Percentiles rank a stretch among this genome's conserved stretches.
Conservation (phyloP, 2,888 invertebrate species). For the Craniophora ligustri region DNA sequence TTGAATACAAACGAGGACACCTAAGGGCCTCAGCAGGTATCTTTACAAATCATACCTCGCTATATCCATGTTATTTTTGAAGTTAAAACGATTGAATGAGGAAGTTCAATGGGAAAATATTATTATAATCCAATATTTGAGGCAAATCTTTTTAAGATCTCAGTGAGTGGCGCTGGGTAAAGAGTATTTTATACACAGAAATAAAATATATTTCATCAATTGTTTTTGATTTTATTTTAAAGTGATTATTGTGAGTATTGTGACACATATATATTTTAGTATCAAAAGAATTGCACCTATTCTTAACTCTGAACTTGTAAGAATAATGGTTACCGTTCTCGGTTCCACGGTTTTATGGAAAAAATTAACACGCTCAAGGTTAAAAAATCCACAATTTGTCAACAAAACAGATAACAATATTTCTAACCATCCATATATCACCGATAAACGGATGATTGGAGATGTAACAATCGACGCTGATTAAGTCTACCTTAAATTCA, state of each 20-base stretch:
- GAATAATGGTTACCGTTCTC: too few relatives aligned
- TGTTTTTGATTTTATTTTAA: neutral
- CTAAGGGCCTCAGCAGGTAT: slow-evolving; percentile 84
- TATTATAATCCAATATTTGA: slow-evolving; percentile 38
- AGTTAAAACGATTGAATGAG: slow-evolving; percentile 61
- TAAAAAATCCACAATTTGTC: slow-evolving; percentile 19
- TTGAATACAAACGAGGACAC: slow-evolving; percentile 75
- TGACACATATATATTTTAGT: neutral
- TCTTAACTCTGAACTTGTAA: too few relatives aligned
- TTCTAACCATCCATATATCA: slow-evolving; percentile 22
- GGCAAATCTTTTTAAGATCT: slow-evolving; percentile 43
- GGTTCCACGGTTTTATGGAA: too few relatives aligned
- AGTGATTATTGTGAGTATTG: too few relatives aligned
- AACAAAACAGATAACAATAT: slow-evolving; percentile 29
- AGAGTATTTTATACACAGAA: slow-evolving; percentile 17
- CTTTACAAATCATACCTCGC: slow-evolving; percentile 72
- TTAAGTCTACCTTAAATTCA: slow-evolving; percentile 71
- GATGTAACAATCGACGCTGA: slow-evolving; percentile 66
- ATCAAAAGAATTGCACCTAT: neutral
- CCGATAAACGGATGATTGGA: slow-evolving; percentile 38
- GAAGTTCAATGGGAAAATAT: slow-evolving; percentile 45
- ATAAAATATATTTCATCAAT: slow-evolving; percentile 22
- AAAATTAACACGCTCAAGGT: slow-evolving; percentile 11
- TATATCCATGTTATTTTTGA: slow-evolving; percentile 74
- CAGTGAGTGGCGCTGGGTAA: slow-evolving; percentile 3